phyloP scores from a whole-genome alignment of 1,140 invertebrate genomes.

The Choristoneura fumiferana region DNA sequence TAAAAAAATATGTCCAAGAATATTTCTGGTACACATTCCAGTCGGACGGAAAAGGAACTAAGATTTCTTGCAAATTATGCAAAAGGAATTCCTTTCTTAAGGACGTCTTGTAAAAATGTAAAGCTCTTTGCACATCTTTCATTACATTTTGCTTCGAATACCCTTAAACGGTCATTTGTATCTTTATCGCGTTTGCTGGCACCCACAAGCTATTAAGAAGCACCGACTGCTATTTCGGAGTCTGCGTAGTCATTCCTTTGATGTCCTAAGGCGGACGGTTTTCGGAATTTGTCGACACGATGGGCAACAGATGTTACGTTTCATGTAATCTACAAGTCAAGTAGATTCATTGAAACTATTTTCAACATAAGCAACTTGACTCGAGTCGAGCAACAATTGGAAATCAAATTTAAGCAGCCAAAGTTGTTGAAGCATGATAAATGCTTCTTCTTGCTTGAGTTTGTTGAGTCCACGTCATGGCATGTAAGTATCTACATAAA shows the following conservation, averaged over 20 bases:
- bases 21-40: too few species aligned
- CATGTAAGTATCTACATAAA: too few species aligned
- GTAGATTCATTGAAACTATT: slow-evolving; percentile 1
- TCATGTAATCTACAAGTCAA: slow-evolving; percentile 10
- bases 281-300: slow-evolving; percentile 11
- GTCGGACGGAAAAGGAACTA: too few species aligned
- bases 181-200: slow-evolving; percentile 12
- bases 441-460: too few species aligned
- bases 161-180: slow-evolving; percentile 12
- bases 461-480: too few species aligned
- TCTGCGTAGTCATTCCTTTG: slow-evolving; percentile 3
- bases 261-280: slow-evolving; percentile 15
- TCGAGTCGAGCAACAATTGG: too few species aligned
- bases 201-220: slow-evolving; percentile 13
- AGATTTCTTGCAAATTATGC: too few species aligned
- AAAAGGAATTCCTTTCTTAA: neutral
- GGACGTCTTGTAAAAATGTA: neutral
- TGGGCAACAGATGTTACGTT: slow-evolving; percentile 13
- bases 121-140: neutral
- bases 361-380: neutral
- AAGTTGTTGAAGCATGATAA: too few species aligned
- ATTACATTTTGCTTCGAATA: neutral
- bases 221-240: slow-evolving; percentile 7
- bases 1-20: too few species aligned
- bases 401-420: too few species aligned